Conservation (phyloP, 2,113 vertebrate species). For the Gadus macrocephalus region DNA sequence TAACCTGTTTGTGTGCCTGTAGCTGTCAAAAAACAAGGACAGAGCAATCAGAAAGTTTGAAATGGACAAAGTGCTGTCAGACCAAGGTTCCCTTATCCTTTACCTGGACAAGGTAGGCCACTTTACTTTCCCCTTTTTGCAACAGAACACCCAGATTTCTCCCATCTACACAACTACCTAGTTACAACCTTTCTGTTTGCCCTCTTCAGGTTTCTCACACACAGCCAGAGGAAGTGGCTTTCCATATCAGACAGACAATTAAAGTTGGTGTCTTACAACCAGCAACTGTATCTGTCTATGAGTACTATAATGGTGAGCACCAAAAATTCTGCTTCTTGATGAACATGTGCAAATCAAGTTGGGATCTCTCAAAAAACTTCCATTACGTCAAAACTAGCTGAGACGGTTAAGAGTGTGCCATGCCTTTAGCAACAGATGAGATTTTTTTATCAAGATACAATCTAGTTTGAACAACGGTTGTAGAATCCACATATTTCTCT, state of each 20-base stretch:
- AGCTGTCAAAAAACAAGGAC: background rate
- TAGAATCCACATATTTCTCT: too few relatives aligned
- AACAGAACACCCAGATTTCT: too few relatives aligned
- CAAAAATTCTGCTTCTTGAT: background rate
- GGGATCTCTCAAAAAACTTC: too few relatives aligned
- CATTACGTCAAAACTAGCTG: too few relatives aligned
- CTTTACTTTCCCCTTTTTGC: background rate
- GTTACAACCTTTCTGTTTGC: too few relatives aligned
- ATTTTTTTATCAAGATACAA: too few relatives aligned
- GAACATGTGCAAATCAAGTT: too few relatives aligned
- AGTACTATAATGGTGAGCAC: constrained; percentile 71
- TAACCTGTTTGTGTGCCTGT: background rate
- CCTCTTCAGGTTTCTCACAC: too few relatives aligned
- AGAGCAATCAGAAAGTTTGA: background rate
- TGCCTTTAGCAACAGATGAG: too few relatives aligned
- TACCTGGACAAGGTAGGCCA: background rate
- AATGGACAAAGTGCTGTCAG: background rate
- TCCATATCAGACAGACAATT: constrained; percentile 68
- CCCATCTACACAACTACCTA: too few relatives aligned
- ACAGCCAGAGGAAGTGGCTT: constrained; percentile 54
- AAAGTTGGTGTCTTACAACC: constrained; percentile 76
- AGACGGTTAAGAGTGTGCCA: too few relatives aligned
- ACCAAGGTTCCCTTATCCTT: background rate
- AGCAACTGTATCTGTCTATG: constrained; percentile 76
- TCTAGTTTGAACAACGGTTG: too few relatives aligned